Percentiles rank a stretch among this genome's conserved stretches.
Conservation (phyloP, 2,113 vertebrate species). For the Cyrtonyx montezumae region DNA sequence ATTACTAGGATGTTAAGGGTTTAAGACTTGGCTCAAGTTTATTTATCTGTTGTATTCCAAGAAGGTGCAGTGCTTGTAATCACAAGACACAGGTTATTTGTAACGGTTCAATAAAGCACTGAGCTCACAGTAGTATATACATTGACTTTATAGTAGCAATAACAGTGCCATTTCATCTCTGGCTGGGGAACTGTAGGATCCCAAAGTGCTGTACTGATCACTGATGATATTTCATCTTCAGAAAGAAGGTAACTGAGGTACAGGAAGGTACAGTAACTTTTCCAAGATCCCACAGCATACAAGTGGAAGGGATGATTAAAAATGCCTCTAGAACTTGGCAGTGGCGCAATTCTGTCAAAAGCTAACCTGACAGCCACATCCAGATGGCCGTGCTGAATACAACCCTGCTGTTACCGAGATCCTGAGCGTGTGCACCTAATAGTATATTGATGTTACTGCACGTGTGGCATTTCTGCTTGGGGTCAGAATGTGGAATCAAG, state of each 20-base stretch:
- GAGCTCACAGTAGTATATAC: neutral
- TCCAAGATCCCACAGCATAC: neutral
- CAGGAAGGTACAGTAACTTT: neutral
- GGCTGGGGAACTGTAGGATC: neutral
- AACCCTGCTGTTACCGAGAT: neutral
- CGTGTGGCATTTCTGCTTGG: neutral
- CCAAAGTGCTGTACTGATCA: neutral
- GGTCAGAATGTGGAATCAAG: neutral
- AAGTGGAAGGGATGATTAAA: neutral
- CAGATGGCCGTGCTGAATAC: neutral
- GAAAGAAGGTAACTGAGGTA: neutral
- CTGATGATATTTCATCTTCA: neutral
- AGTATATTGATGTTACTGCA: neutral
- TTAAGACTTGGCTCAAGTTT: neutral
- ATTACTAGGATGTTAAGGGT: neutral
- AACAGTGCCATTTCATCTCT: neutral
- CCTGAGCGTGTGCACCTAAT: neutral
- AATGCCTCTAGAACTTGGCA: neutral
- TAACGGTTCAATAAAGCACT: neutral
- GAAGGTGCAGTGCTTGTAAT: neutral
- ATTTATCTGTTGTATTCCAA: constrained; percentile 1
- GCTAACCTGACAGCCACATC: neutral
- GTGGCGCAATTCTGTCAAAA: neutral
- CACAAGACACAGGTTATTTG: neutral
- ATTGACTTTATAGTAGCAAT: neutral